Base-by-base conservation (phyloP, 1,140 invertebrate genomes). In the Mya arenaria region DNA sequence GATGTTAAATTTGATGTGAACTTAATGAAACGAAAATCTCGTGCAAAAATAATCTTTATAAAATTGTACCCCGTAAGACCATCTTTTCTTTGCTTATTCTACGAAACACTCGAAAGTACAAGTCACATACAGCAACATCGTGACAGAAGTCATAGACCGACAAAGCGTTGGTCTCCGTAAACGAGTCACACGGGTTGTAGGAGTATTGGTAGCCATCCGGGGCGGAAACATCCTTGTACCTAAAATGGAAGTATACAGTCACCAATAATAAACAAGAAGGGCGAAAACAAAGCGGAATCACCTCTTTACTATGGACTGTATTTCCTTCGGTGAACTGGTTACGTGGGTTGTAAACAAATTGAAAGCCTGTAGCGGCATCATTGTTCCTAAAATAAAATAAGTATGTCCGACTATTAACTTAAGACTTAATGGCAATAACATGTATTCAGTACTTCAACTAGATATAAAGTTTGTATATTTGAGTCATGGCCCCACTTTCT, bases 181-280 rank as follows among this genome's bases (percentile, higher is more conserved):
- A 82, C 15, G 80, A 52, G 8, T 82, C 60, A 73, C 80, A 82
- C 17, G 71, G 69, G 23, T 82, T 82, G 58, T 82, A 82, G 2
- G 80, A 82, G 39, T 82, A 82, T 25, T 68, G 34, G 32, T 55
- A 73, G 17, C n/a, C 8, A 23, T 82, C 80, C 23, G 68, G 28
- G 3, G 80, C 58, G 15, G 17, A 32, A 0, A 52, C 1, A 55
- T 82, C 80, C 63, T 74, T 74, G 60, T 66, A 82, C 37, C 80
- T 82, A n/a, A 39, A 72, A 60, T 19, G 23, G 36, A 56, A 55
- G 1, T 25, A 39, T 60, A 17, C 10, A 15, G 28, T 60, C 28
- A 25, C 13, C 25, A 15, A 17, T 60, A 60, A 60, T n/a, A n/a
- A n/a, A n/a, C n/a, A n/a, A 48, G n/a, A 10, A 13, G 10, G 44